These are phyloP conservation scores for Fundulus diaphanus DNA, from an alignment of 2,797 vertebrate genomes.

Conservation along the genomic window DNA sequence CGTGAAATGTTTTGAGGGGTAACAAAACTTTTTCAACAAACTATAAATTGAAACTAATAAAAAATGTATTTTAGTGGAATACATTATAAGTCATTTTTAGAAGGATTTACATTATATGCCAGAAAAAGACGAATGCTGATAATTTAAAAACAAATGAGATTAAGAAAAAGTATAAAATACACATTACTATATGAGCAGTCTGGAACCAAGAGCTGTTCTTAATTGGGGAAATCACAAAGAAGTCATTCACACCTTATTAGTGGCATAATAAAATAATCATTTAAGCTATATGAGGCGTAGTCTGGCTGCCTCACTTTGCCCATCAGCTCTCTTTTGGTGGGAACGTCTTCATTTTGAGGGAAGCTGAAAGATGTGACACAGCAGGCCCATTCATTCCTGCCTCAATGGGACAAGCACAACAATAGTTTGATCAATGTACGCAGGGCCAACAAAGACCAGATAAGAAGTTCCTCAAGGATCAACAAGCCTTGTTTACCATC, in stretches of 20 bases:
- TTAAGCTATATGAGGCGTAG: background rate
- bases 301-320: conserved; percentile 43
- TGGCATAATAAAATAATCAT: background rate
- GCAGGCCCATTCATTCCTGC: conserved; percentile 62
- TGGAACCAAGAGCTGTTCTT: conserved; percentile 19
- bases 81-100: background rate
- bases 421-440: conserved; percentile 64
- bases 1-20: background rate
- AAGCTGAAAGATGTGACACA: conserved; percentile 58
- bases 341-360: conserved; percentile 72
- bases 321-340: conserved; percentile 47
- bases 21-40: background rate
- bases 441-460: conserved; percentile 62
- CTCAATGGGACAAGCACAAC: conserved; percentile 69
- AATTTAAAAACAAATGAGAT: conserved; percentile 25
- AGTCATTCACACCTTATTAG: conserved; percentile 1
- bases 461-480: conserved; percentile 67
- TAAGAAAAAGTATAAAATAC: conserved; percentile 44
- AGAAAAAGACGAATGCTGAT: conserved; percentile 18
- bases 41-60: background rate
- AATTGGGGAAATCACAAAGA: background rate
- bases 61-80: background rate
- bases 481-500: conserved; percentile 43
- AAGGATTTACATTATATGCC: conserved; percentile 5
- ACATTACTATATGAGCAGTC: conserved; percentile 14